Percentiles rank a stretch among this genome's conserved stretches.
Evolutionary conservation across 2,797 vertebrate genomes (phyloP).

Genomic region (Crax fasciolata): DNA sequence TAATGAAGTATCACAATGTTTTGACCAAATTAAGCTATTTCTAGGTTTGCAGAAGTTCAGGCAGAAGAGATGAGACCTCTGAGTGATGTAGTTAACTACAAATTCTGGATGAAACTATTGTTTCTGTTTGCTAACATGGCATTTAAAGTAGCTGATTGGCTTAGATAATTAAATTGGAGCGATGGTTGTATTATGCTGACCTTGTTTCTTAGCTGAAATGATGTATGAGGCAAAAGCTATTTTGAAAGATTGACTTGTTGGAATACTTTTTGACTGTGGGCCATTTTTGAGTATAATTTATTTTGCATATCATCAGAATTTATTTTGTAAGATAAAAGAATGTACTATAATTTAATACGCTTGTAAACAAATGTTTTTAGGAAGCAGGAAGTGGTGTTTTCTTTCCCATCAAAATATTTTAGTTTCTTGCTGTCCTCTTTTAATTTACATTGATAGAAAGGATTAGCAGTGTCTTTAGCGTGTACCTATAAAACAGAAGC

Average conservation of each 20-base stretch:
- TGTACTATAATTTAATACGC: not conserved
- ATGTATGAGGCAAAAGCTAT: not conserved
- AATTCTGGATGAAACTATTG: not conserved
- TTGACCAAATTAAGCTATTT: not conserved
- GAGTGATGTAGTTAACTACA: not conserved
- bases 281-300: not conserved
- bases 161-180: not conserved
- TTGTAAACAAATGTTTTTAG: not conserved
- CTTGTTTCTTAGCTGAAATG: not conserved
- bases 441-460: not conserved
- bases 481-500: not conserved
- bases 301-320: not conserved
- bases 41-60: not conserved
- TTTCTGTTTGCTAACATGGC: not conserved
- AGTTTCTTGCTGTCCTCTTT: not conserved
- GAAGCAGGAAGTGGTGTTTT: not conserved
- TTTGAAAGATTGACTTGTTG: not conserved
- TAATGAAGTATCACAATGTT: not conserved
- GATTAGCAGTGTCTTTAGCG: not conserved
- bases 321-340: not conserved
- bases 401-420: not conserved
- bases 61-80: not conserved
- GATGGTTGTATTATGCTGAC: not conserved
- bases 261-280: not conserved
- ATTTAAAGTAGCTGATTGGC: not conserved